Evolutionary conservation across 1,140 invertebrate species (phyloP).

Genomic region (Leptestheria dahalacensis): DNA sequence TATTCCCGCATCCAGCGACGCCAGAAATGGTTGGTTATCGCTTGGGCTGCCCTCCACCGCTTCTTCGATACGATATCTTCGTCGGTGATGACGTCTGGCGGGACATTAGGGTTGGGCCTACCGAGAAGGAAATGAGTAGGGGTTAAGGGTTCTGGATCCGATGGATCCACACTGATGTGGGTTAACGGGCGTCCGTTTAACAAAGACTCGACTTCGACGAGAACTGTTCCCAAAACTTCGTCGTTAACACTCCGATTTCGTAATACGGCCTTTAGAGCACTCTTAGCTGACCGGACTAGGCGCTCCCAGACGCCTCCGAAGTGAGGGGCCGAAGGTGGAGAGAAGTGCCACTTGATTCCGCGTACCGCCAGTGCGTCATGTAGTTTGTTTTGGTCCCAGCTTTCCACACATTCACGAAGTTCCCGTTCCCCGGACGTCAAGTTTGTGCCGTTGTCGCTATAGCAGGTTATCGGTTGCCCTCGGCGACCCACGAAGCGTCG

Average conservation of each 20-base stretch:
- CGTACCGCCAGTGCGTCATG: background rate
- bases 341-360: background rate
- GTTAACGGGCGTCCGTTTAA: slow-evolving; percentile 15
- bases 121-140: slow-evolving; percentile 15
- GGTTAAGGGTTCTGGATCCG: slow-evolving; percentile 6
- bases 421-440: slow-evolving; percentile 14
- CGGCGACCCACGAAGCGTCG: slow-evolving; percentile 20
- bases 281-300: slow-evolving; percentile 1
- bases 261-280: background rate
- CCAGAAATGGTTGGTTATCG: slow-evolving; percentile 9
- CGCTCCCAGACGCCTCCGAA: too few relatives aligned
- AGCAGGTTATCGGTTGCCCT: slow-evolving; percentile 14
- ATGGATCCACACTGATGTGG: slow-evolving; percentile 8
- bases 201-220: slow-evolving; percentile 10
- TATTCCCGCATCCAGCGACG: background rate
- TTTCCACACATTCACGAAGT: background rate
- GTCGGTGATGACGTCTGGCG: background rate
- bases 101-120: background rate
- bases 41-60: slow-evolving; percentile 7
- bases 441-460: slow-evolving; percentile 23
- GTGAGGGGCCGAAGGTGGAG: background rate
- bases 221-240: slow-evolving; percentile 11
- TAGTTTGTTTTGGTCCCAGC: background rate
- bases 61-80: background rate
- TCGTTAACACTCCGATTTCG: background rate